Evolutionary conservation across 2,888 invertebrate genomes (phyloP).

Genomic region (Deilephila elpenor): DNA sequence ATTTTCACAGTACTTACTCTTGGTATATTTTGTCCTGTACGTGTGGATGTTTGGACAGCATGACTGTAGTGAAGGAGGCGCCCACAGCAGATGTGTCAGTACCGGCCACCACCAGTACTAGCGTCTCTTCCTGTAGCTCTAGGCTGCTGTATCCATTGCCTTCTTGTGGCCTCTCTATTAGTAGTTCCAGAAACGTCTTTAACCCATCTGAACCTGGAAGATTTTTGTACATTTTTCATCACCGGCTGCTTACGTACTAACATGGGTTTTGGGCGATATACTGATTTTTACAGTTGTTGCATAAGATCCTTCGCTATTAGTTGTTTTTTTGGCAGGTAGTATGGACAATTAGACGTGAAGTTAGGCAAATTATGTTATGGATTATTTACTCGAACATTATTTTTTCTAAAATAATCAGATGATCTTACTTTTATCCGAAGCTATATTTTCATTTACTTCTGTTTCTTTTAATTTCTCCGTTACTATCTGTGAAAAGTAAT

Average conservation of each 20-base stretch:
- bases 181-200: slow-evolving; percentile 54
- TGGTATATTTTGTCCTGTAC: slow-evolving; percentile 58
- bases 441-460: background rate
- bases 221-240: too few relatives aligned
- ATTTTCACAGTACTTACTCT: slow-evolving; percentile 49
- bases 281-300: too few relatives aligned
- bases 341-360: too few relatives aligned
- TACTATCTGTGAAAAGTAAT: background rate
- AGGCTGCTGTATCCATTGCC: slow-evolving; percentile 45
- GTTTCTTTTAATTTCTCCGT: background rate
- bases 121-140: slow-evolving; percentile 56
- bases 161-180: slow-evolving; percentile 50
- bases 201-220: slow-evolving; percentile 23
- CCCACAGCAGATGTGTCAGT: slow-evolving; percentile 62
- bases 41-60: slow-evolving; percentile 54
- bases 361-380: too few relatives aligned
- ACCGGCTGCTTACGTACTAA: too few relatives aligned
- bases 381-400: too few relatives aligned
- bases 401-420: too few relatives aligned
- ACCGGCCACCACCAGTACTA: slow-evolving; percentile 57
- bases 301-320: too few relatives aligned
- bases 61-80: slow-evolving; percentile 48
- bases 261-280: too few relatives aligned
- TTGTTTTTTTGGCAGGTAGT: too few relatives aligned
- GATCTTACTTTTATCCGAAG: background rate